Base-by-base conservation (phyloP, 2,113 vertebrate genomes). In the Cnemophilus loriae region DNA sequence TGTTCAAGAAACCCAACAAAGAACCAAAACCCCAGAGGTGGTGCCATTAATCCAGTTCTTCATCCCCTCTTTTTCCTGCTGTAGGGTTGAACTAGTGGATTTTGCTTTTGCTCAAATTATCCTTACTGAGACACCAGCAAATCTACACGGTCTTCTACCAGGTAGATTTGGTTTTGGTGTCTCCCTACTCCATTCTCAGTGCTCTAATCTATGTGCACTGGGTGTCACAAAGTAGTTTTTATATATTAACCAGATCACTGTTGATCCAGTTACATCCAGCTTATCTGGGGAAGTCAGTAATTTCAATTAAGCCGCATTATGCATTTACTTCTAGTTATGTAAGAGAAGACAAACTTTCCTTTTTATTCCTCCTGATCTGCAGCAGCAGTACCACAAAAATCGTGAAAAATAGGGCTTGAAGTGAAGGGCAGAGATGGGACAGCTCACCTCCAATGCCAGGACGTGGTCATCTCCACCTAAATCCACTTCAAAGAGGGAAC, bases 261-360 rank as follows among this genome's bases (percentile, higher is more conserved):
- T 79, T 82, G 93, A 79, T 95, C 28, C 23, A 56, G 50, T 90
- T 92, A 90, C 50, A 70, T 41, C 37, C 75, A 91, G 24, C 39
- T 95, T 90, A 59, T 90, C 82, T 81, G 47, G 87, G 71, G 64
- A 92, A 93, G 92, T 57, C 85, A 93, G 83, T 75, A 80, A 90
- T 90, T 94, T 80, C 88, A 76, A 65, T 88, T 90, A 94, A 91
- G 60, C 39, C 74, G 41, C 19, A 35, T 59, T 74, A 80, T 44
- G 59, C 79, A 67, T 88, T 95, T 90, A 69, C 50, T 96, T 88
- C 56, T 28, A 35, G 35, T 57, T 93, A 78, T 35, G 19, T 74
- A 90, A 84, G 46, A 47, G 59, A 79, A 93, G 82, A 80, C 20
- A 90, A 74, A 82, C 35, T 79, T 79, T 39, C 46, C 35, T 19